Conservation (phyloP, 1,140 invertebrate genomes). For the Bombus haemorrhoidalis region DNA sequence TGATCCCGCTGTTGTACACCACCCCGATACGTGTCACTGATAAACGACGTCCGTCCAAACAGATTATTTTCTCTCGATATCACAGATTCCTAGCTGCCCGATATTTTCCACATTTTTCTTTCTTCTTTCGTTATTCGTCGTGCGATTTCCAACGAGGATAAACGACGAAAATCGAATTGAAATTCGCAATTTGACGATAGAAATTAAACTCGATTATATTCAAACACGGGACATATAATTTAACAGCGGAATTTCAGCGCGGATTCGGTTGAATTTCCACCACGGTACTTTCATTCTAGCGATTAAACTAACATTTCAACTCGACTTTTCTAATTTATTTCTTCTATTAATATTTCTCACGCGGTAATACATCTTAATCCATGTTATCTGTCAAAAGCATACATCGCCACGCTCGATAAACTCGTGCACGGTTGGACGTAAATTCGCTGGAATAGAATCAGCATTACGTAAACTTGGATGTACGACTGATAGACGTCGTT, state of each 20-base stretch:
- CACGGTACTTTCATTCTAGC: too few species aligned
- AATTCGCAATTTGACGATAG: too few species aligned
- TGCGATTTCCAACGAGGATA: neutral
- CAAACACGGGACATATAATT: too few species aligned
- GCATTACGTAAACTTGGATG: constrained; percentile 54
- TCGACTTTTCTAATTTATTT: neutral
- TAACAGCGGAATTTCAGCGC: too few species aligned
- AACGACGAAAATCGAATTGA: neutral
- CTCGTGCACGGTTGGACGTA: neutral
- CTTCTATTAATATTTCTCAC: neutral
- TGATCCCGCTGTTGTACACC: neutral
- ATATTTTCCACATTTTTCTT: neutral
- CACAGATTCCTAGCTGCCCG: neutral
- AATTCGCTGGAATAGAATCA: constrained; percentile 13
- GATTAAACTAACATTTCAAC: too few species aligned
- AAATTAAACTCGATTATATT: too few species aligned
- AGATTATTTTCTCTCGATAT: constrained; percentile 43
- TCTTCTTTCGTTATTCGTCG: neutral
- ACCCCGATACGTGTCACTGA: constrained; percentile 23
- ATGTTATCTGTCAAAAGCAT: neutral
- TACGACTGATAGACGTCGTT: constrained; percentile 17
- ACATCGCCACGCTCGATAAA: neutral
- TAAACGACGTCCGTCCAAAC: constrained; percentile 40
- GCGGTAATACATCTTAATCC: neutral
- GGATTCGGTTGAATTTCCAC: neutral